A percentile compares a stretch with the other conserved stretches of the same genome.
phyloP scores from a whole-genome alignment of 2,888 invertebrate species.

The Philopedon plagiatum region DNA sequence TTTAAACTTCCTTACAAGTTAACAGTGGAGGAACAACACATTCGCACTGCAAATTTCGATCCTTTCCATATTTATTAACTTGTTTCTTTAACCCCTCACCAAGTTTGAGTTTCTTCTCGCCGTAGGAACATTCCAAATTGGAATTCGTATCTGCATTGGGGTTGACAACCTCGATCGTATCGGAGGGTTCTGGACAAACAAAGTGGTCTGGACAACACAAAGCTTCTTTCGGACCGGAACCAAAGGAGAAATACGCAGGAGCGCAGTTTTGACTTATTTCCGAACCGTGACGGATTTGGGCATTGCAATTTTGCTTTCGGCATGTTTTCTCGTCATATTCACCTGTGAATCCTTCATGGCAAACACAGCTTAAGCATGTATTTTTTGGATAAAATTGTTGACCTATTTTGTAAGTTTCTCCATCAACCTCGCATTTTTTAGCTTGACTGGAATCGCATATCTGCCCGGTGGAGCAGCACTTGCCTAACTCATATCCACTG shows the following conservation, averaged over 20 bases:
- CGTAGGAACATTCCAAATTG: slow-evolving; percentile 33
- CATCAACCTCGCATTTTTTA: slow-evolving; percentile 69
- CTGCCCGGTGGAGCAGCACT: slow-evolving; percentile 49
- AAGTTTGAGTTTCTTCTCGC: slow-evolving; percentile 33
- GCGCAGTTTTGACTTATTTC: slow-evolving; percentile 41
- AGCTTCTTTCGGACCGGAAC: neutral
- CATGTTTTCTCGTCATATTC: slow-evolving; percentile 48
- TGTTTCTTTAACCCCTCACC: slow-evolving; percentile 38
- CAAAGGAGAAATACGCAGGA: slow-evolving; percentile 32
- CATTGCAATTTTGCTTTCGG: slow-evolving; percentile 27
- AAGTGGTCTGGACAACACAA: slow-evolving; percentile 44
- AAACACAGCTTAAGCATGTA: slow-evolving; percentile 52
- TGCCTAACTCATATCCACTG: slow-evolving; percentile 38
- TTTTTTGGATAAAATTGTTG: slow-evolving; percentile 40
- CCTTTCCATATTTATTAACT: slow-evolving; percentile 1
- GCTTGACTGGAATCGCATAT: slow-evolving; percentile 31
- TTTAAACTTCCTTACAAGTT: slow-evolving; percentile 39
- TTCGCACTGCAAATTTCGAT: slow-evolving; percentile 34
- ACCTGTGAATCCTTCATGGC: slow-evolving; percentile 51
- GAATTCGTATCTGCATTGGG: neutral
- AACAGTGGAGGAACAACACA: slow-evolving; percentile 47
- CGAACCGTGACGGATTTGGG: slow-evolving; percentile 10
- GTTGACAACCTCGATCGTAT: slow-evolving; percentile 25
- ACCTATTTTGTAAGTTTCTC: slow-evolving; percentile 32
- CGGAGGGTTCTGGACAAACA: slow-evolving; percentile 35